Percentiles rank a stretch among this genome's conserved stretches.
Evolutionary conservation across 2,888 invertebrate species (phyloP).

Genomic region (Drosophila paranaensis): DNA sequence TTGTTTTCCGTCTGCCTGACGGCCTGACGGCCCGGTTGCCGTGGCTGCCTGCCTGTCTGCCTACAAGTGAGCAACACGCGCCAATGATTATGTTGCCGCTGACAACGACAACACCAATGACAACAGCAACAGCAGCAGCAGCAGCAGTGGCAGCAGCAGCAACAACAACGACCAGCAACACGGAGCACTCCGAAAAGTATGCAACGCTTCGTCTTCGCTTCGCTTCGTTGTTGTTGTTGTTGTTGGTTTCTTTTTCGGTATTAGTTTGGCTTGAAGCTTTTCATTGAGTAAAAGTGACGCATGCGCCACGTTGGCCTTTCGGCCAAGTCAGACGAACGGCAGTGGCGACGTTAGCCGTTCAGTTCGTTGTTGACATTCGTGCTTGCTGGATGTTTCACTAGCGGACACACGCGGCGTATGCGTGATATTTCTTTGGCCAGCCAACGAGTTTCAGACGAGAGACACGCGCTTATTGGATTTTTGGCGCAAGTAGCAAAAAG

Average conservation of each 20-base stretch:
- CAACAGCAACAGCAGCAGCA: conserved; percentile 23
- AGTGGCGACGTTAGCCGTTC: conserved; percentile 25
- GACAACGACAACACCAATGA: conserved; percentile 53
- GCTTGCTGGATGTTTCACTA: conserved; percentile 46
- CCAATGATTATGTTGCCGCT: conserved; percentile 76
- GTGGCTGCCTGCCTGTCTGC: conserved; percentile 44
- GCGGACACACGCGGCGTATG: conserved; percentile 58
- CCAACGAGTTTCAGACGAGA: conserved; percentile 27
- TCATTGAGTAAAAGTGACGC: conserved; percentile 76
- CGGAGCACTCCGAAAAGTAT: conserved; percentile 59
- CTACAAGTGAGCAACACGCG: conserved; percentile 76
- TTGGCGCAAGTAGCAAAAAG: conserved; percentile 69
- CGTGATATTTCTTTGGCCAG: conserved; percentile 24
- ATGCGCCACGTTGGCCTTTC: conserved; percentile 41
- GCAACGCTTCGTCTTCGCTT: conserved; percentile 17
- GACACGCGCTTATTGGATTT: conserved; percentile 62
- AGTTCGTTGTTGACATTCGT: conserved; percentile 75
- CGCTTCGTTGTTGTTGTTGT: background rate
- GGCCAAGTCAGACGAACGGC: conserved; percentile 10
- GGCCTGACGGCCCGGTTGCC: conserved; percentile 25
- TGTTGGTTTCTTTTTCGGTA: conserved; percentile 44
- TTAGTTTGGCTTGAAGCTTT: conserved; percentile 69
- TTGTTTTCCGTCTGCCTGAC: conserved; percentile 26
- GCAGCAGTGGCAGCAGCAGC: conserved; percentile 8
- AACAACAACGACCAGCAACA: conserved; percentile 6